A percentile compares a stretch with the other conserved stretches of the same genome.
These are phyloP conservation scores for Achlya flavicornis DNA, from an alignment of 2,888 invertebrate genomes.

Conservation along the genomic window DNA sequence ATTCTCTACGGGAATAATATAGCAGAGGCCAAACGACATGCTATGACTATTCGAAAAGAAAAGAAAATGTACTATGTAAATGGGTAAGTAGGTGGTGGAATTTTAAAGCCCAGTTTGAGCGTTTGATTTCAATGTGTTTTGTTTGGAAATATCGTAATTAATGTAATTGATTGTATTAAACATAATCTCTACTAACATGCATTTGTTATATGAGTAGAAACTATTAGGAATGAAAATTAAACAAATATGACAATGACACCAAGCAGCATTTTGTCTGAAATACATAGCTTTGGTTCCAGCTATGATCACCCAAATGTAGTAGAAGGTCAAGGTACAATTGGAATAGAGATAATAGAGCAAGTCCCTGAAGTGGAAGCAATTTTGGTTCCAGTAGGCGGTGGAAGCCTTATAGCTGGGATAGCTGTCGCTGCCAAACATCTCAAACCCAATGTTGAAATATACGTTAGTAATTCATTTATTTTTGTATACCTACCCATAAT, in stretches of 20 bases:
- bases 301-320: slow-evolving; percentile 97
- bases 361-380: slow-evolving; percentile 93
- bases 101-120: slow-evolving; percentile 3
- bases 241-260: too few relatives aligned
- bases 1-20: slow-evolving; percentile 91
- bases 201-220: too few relatives aligned
- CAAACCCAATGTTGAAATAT: slow-evolving; percentile 91
- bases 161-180: background rate
- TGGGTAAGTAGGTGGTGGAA: slow-evolving; percentile 83
- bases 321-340: slow-evolving; percentile 97
- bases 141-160: background rate
- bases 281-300: slow-evolving; percentile 64
- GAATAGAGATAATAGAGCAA: slow-evolving; percentile 96
- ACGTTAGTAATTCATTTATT: slow-evolving; percentile 85
- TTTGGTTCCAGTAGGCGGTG: slow-evolving; percentile 95
- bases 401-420: slow-evolving; percentile 94
- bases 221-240: too few relatives aligned
- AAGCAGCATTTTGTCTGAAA: background rate
- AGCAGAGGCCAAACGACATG: slow-evolving; percentile 90
- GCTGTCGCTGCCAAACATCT: slow-evolving; percentile 94
- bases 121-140: background rate
- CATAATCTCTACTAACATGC: too few relatives aligned
- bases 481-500: background rate
- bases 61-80: slow-evolving; percentile 91
- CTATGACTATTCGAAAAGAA: slow-evolving; percentile 88